These are phyloP conservation scores for Colletes gigas DNA, from an alignment of 1,140 invertebrate genomes.

Conservation along the genomic window DNA sequence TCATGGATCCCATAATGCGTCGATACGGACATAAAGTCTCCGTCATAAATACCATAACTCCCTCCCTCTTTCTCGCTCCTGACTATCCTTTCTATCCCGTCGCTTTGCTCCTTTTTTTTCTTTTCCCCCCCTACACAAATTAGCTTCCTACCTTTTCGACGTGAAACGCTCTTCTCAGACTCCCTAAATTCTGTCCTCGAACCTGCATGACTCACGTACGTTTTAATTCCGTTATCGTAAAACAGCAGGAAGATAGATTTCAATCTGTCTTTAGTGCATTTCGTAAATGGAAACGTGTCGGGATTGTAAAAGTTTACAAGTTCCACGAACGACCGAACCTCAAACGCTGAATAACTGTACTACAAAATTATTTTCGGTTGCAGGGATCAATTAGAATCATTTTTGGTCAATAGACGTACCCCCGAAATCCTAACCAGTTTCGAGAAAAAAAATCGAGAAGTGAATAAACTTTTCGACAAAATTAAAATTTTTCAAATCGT, in stretches of 20 bases:
- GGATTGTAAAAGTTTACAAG: neutral
- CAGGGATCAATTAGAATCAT: too few relatives aligned
- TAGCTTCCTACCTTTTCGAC: constrained; percentile 32
- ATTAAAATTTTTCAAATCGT: too few relatives aligned
- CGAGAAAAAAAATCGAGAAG: too few relatives aligned
- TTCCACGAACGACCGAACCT: too few relatives aligned
- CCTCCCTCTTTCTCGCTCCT: constrained; percentile 22
- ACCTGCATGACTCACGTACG: constrained; percentile 15
- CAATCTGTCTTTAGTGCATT: neutral
- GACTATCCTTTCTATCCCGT: constrained; percentile 21
- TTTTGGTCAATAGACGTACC: too few relatives aligned
- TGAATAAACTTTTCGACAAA: too few relatives aligned
- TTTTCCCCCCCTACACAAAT: constrained; percentile 38
- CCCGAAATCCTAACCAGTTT: too few relatives aligned
- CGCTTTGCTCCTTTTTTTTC: constrained; percentile 23
- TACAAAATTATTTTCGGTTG: too few relatives aligned
- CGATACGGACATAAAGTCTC: constrained; percentile 70
- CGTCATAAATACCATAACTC: constrained; percentile 75
- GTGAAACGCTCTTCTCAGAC: constrained; percentile 46
- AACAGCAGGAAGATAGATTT: constrained; percentile 51
- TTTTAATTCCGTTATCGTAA: constrained; percentile 68
- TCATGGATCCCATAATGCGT: constrained; percentile 69
- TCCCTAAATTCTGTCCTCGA: constrained; percentile 38
- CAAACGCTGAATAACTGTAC: too few relatives aligned
- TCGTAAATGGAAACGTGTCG: neutral